A percentile compares a stretch with the other conserved stretches of the same genome.
Evolutionary conservation across 1,140 invertebrate species (phyloP).

Genomic region (Tetragonula clypearis): DNA sequence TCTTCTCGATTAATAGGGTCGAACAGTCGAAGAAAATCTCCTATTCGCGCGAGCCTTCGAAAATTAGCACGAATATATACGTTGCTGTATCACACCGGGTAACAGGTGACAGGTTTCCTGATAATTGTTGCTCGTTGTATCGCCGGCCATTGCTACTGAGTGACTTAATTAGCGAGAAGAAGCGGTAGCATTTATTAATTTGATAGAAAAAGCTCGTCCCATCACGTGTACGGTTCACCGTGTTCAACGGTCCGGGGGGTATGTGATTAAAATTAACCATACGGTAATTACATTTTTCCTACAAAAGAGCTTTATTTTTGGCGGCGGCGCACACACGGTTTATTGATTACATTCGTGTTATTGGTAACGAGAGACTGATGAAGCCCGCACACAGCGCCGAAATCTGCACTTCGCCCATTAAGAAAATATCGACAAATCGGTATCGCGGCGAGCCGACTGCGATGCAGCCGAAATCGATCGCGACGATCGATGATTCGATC

Average conservation of each 20-base stretch:
- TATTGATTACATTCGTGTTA: slow-evolving; percentile 19
- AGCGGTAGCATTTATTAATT: slow-evolving; percentile 9
- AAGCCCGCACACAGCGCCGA: background rate
- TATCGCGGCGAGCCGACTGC: no score
- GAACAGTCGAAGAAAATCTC: background rate
- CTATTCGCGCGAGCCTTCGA: background rate
- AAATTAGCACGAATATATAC: background rate
- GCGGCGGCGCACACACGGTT: background rate
- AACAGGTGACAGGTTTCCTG: no score
- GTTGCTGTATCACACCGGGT: no score
- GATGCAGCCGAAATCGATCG: background rate
- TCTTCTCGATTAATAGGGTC: background rate
- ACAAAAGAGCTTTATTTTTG: slow-evolving; percentile 20
- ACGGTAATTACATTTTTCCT: slow-evolving; percentile 30
- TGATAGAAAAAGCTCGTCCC: background rate
- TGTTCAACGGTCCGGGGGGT: background rate
- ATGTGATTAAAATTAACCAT: slow-evolving; percentile 29
- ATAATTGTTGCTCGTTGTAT: background rate
- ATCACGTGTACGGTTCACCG: background rate
- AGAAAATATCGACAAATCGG: background rate
- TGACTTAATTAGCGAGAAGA: slow-evolving; percentile 20
- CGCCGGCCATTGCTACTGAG: no score
- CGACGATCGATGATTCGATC: background rate
- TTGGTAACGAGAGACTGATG: background rate
- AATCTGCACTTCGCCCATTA: background rate